Base-by-base conservation (phyloP, 35 echinoderm and acorn worm species). In the Strongylocentrotus purpuratus region DNA sequence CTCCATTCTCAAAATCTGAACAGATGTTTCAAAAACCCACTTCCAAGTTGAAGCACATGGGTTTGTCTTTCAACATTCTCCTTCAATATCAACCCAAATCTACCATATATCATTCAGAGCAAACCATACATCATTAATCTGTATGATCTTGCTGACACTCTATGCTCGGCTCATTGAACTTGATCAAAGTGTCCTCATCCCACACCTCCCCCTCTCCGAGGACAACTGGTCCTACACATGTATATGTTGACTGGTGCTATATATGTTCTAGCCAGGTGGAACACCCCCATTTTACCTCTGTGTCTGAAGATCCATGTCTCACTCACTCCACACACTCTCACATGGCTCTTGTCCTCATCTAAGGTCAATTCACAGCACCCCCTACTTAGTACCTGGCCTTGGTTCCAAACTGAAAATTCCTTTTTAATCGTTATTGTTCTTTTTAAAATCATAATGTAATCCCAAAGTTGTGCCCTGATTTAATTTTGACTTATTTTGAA, bases 91-190 rank as follows among this genome's bases (percentile, higher is more conserved):
- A 78, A 78, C 65, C 22, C 25, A 78, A 78, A 78, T 78, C 65
- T 78, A 70, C 15, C 48, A 50, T 50, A 50, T 50, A 55, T 55
- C 50, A 55, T 55, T 55, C 50, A 55, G 50, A 9, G 50, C 50
- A 55, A 55, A 55, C 2, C 22, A 78, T 28, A 78, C 22, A 78
- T 78, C 65, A 78, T 78, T 28, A 78, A 78, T 78, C 65, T 78
- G 65, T 78, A 78, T 78, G 65, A 78, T 78, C 65, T 78, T 78
- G 65, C 28, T 78, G 65, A 78, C 65, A 78, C n/a, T 28, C 65
- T 78, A 8, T 78, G 28, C 65, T 9, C n/a, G 65, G 65, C 65
- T 78, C 65, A 78, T 78, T 78, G 65, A 3, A n/a, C 65, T n/a
- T n/a, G 22, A 8, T 78, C 28, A 78, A 28, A 78, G 50, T 12